Base-by-base conservation (phyloP, 2,113 vertebrate species). In the Sturnira hondurensis region DNA sequence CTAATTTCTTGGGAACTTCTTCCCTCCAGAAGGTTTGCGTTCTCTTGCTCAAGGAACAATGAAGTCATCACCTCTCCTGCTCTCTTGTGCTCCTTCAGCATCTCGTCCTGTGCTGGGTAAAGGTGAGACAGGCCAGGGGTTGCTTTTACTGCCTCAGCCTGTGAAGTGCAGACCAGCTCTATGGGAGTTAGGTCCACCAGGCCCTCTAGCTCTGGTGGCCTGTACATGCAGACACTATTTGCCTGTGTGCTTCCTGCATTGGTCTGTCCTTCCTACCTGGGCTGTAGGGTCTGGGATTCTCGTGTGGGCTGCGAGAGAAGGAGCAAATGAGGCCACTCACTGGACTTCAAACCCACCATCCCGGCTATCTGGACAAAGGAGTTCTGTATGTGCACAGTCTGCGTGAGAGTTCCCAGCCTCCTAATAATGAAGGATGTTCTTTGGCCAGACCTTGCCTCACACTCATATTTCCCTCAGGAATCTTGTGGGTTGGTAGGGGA, bases 151-250 rank as follows among this genome's bases (percentile, higher is more conserved):
- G 2, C 17, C 50, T 24, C 2, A 4, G 31, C 33, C 91, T 65
- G 36, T 65, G 67, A 52, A 74, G 56, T 31, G 7, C 36, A 56
- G 73, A 73, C 43, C 67, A 65, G 28, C 68, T 89, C 15, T 54
- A 17, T 10, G 0, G 2, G 1, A 36, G 43, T 4, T n/a, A n/a
- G 56, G 43, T 38, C 50, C 0, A 0, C 50, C 7, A 9, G 13
- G 58, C 14, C 14, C 33, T 58, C 10, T 26, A 19, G 17, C 58
- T 36, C 17, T 67, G 73, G 45, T 14, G 31, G 38, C 2, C 43
- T 36, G n/a, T 50, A 65, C 31, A 31, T 3, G 7, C 3, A 17
- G 33, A 41, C 31, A 56, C 36, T 26, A 24, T 56, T 65, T 28
- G 45, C 43, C 45, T 65, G 76, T 52, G 41, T 4, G 20, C 47